Evolutionary conservation across 2,113 vertebrate genomes (phyloP).

Genomic region (Glaucidium brasilianum): DNA sequence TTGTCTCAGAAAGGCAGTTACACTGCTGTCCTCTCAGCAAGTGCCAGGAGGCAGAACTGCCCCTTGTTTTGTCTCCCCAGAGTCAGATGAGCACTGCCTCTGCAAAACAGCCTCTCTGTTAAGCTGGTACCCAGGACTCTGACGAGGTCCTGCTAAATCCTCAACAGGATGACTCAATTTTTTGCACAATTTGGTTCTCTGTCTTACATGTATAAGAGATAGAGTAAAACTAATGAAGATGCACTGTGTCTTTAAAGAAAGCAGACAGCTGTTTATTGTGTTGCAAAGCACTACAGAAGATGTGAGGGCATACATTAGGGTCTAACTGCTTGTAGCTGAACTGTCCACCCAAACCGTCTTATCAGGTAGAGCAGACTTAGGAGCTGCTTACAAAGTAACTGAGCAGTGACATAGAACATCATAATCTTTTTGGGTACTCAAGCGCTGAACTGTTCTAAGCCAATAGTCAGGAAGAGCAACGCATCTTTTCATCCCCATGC

Average conservation of each 20-base stretch:
- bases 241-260: background rate
- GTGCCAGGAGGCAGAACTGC: background rate
- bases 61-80: background rate
- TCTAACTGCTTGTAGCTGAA: background rate
- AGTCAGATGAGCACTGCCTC: background rate
- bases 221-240: background rate
- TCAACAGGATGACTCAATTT: accelerated
- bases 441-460: background rate
- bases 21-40: background rate
- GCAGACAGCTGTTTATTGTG: background rate
- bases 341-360: background rate
- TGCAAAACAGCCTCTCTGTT: background rate
- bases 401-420: background rate
- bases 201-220: background rate
- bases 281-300: background rate
- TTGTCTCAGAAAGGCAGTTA: background rate
- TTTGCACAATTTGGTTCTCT: background rate
- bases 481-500: background rate
- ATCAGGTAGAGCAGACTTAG: background rate
- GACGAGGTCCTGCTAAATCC: background rate
- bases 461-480: background rate
- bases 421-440: background rate
- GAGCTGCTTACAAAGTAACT: background rate
- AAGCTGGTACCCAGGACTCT: background rate
- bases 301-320: accelerated